Base-by-base conservation (phyloP, 2,797 vertebrate species). In the Hydrophis major region DNA sequence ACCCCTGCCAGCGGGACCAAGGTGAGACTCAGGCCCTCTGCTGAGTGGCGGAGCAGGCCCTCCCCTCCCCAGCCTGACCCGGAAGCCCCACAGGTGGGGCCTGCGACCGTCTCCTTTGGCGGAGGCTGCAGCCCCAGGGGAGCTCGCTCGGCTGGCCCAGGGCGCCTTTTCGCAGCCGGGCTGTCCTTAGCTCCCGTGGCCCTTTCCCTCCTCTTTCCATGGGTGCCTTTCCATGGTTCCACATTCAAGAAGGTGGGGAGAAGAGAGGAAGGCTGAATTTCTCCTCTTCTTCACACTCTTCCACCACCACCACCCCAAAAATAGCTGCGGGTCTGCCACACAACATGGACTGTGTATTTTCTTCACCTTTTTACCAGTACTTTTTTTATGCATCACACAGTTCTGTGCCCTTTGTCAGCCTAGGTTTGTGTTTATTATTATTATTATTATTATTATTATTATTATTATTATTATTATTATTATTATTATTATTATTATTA, bases 1-100 rank as follows among this genome's bases (percentile, higher is more conserved):
- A 99, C 99, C 0, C 99, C 98, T 0, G 99, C 99, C 59, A 98
- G 98, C 0, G 99, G 99, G 18, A 97, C 98, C 92, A 98, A 99
- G 98, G 99, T 99, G 96, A 91, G 98, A 6, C n/a, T 20, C 8
- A 3, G 56, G 13, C 12, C 12, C 6, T 53, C 16, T 66, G 27
- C 5, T 53, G 60, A 63, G 27, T 7, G 14, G 50, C 50, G 7
- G 50, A 50, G 50, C 50, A 50, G 50, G 50, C 22, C 14, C 4
- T 0, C 60, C 60, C 25, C 27, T 22, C 4, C 22, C 3, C 2
- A 18, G 61, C 50, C n/a, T 11, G 8, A 1, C 12, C n/a, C 87
- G 32, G 53, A 16, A 18, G 87, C 14, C 3, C 12, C 25, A 14
- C 61, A 47, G 32, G 63, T 4, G 55, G 28, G 55, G 12, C 47